Evolutionary conservation across 2,797 vertebrate genomes (phyloP), one percentile per base, ranked within the genome.

Genomic region (Podarcis siculus): DNA sequence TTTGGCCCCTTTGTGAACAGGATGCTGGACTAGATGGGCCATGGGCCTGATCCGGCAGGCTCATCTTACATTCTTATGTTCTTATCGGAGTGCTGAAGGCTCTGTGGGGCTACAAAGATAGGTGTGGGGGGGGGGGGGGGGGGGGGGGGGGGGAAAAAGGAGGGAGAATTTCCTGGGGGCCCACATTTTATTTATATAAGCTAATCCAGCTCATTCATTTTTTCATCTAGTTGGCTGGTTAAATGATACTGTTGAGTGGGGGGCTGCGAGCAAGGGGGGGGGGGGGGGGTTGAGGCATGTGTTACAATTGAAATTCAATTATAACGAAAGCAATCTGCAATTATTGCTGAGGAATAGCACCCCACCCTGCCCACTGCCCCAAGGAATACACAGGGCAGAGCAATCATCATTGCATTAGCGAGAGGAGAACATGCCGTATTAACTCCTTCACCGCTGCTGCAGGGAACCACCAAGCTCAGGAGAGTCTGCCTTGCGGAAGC

Each of bases 301-400:
- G 79, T 45, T 87, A 49, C 55, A 32, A 66, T 27, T 82, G 86
- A 82, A 76, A 82, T 87, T 76, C 86, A 87, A 82, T 87, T 82
- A 87, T 45, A 87, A 75, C 79, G 75, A 75, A 87, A 73, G 64
- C 49, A 73, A 75, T 81, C 85, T 86, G 77, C 32, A 58, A 58
- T 86, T 39, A 37, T 32, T 80, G 77, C 85, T 30, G 77, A 72
- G 83, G 37, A 66, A 79, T 12, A 49, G 10, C 37, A 3, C n/a
- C 67, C 17, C 0, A 25, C 21, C 35, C 69, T 3, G 17, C 30
- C 67, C 25, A 10, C 23, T 25, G 32, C 77, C 85, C 23, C 3
- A 17, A 67, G 67, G 32, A 21, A 35, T 80, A 13, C 67, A 72
- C 6, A 76, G 37, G 83, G 30, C 61, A 79, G 64, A 69, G 21